Evolutionary conservation across 2,113 vertebrate genomes (phyloP).

Genomic region (Xenopus tropicalis): DNA sequence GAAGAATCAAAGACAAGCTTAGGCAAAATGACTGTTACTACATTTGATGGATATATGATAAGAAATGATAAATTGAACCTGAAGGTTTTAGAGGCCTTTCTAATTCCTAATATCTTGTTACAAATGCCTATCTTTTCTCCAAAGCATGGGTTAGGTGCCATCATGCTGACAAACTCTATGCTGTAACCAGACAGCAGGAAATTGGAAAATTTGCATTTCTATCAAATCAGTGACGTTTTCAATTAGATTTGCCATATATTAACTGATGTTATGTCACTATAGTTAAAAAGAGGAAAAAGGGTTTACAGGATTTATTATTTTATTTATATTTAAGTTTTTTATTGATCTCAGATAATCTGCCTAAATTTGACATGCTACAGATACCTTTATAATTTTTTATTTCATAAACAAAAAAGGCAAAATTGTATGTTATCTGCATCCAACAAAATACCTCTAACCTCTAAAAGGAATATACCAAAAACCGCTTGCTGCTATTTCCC

Average conservation of each 20-base stretch:
- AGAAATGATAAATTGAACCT: too few relatives aligned
- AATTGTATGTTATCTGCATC: not conserved
- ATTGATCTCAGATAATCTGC: conserved; percentile 1
- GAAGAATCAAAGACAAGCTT: too few relatives aligned
- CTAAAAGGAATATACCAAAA: too few relatives aligned
- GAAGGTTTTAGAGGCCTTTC: too few relatives aligned
- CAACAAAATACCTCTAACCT: too few relatives aligned
- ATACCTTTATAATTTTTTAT: conserved; percentile 13
- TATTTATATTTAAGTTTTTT: not conserved
- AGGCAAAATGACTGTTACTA: too few relatives aligned
- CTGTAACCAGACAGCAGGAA: conserved; percentile 22
- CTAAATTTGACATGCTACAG: not conserved
- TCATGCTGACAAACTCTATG: not conserved
- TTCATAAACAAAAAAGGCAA: not conserved
- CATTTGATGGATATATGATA: too few relatives aligned
- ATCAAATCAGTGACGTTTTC: conserved; percentile 32
- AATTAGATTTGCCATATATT: conserved; percentile 28
- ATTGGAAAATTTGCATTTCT: conserved; percentile 30
- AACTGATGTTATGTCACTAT: conserved; percentile 16
- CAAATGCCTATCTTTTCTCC: too few relatives aligned
- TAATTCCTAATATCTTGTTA: too few relatives aligned
- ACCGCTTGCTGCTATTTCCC: too few relatives aligned
- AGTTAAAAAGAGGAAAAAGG: not conserved
- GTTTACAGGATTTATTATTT: conserved; percentile 13
- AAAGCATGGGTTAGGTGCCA: conserved; percentile 10